Percentiles rank a stretch among this genome's conserved stretches.
phyloP scores from a whole-genome alignment of 2,797 vertebrate genomes.

The Poeciliopsis turneri region DNA sequence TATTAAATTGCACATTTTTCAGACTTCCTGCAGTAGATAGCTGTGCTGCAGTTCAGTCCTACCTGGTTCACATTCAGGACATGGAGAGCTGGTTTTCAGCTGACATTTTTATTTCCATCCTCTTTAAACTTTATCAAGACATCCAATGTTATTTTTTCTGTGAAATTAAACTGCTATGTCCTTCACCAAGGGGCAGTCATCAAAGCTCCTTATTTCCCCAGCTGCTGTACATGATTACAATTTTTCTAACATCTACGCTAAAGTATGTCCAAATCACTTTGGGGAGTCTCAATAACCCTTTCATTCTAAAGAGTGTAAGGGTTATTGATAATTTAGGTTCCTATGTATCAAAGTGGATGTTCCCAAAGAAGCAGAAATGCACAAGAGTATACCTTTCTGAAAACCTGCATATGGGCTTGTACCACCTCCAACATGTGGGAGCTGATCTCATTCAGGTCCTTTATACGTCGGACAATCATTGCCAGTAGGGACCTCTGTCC shows the following conservation, averaged over 20 bases:
- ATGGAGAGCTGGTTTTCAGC: neutral
- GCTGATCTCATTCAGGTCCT: slow-evolving; percentile 69
- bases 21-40: neutral
- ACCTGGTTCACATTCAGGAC: neutral
- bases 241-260: neutral
- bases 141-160: neutral
- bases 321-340: neutral
- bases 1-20: neutral
- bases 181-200: neutral
- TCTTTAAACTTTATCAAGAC: neutral
- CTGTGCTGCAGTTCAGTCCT: neutral
- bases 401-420: slow-evolving; percentile 53
- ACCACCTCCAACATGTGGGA: slow-evolving; percentile 75
- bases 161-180: neutral
- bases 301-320: neutral
- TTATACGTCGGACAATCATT: slow-evolving; percentile 27
- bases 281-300: neutral
- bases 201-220: neutral
- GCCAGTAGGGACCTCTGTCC: slow-evolving; percentile 53
- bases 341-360: neutral
- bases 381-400: slow-evolving; percentile 44
- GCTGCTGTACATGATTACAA: neutral
- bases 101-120: neutral
- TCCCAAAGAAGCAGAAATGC: neutral
- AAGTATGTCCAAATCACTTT: neutral